Conservation (phyloP, 2,113 vertebrate species). For the Corythaixoides concolor region DNA sequence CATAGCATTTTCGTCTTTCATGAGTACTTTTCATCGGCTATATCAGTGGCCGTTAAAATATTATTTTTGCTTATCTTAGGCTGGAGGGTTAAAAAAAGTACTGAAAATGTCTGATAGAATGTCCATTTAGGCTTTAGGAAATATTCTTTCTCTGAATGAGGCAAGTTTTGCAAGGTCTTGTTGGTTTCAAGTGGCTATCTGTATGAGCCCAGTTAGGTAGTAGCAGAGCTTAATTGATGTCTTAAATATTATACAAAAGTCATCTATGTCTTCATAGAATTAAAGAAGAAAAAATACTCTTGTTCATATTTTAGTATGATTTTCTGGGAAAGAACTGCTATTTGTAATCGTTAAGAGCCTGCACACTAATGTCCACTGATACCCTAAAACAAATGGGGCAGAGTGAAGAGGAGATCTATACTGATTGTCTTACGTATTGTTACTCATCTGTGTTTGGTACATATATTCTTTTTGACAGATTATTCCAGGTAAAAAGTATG, state of each 20-base stretch:
- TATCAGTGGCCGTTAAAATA: background rate
- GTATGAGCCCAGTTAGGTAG: background rate
- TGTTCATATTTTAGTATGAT: background rate
- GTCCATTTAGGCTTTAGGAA: background rate
- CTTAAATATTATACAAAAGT: background rate
- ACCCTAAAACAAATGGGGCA: background rate
- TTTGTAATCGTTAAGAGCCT: background rate
- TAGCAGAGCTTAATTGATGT: background rate
- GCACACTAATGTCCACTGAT: background rate
- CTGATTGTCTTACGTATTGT: background rate
- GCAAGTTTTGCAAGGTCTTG: background rate
- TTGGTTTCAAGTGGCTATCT: background rate
- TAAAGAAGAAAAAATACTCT: background rate
- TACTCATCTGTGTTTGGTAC: background rate
- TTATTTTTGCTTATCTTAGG: background rate
- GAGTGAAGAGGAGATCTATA: background rate
- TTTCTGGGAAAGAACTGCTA: background rate
- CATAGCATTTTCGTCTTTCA: background rate
- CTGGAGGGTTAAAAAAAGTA: background rate
- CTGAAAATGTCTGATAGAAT: background rate
- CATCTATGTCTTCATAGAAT: background rate
- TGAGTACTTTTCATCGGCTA: background rate
- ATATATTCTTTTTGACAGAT: conserved; percentile 74
- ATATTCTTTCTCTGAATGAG: background rate
- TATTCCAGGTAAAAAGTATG: conserved; percentile 98